Evolutionary conservation across 2,888 invertebrate genomes (phyloP).

Genomic region (Chironomus tentans): DNA sequence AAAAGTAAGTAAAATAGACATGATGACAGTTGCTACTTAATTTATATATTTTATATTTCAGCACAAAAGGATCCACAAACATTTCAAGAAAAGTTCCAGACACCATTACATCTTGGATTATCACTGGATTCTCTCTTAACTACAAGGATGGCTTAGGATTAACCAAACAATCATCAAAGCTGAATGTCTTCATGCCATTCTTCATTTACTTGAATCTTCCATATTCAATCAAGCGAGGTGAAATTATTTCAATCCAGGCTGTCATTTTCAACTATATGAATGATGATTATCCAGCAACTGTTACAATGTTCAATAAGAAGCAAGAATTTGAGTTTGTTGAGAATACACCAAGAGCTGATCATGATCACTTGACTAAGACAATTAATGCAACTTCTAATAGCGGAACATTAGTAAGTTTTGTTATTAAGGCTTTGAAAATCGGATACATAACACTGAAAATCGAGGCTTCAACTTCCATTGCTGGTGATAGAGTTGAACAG

Average conservation of each 20-base stretch:
- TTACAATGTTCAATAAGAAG: constrained; percentile 66
- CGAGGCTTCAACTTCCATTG: constrained; percentile 55
- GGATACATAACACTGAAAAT: constrained; percentile 62
- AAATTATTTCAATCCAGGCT: constrained; percentile 71
- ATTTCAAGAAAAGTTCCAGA: constrained; percentile 55
- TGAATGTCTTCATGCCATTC: constrained; percentile 64
- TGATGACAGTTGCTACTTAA: no score
- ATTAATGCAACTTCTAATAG: constrained; percentile 54
- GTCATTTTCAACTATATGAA: constrained; percentile 74
- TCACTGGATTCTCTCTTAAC: constrained; percentile 66
- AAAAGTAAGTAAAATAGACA: not conserved
- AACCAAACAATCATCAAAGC: constrained; percentile 52
- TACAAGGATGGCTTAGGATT: constrained; percentile 62
- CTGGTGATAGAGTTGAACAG: constrained; percentile 63
- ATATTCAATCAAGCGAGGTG: constrained; percentile 71
- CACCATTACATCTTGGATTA: constrained; percentile 66
- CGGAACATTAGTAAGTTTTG: constrained; percentile 66
- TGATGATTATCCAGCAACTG: constrained; percentile 60
- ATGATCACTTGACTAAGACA: constrained; percentile 55
- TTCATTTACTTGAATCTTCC: constrained; percentile 74
- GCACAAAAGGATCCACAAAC: constrained; percentile 45
- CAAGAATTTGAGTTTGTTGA: constrained; percentile 66
- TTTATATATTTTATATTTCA: constrained; percentile 30
- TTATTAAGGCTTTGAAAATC: constrained; percentile 57
- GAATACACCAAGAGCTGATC: constrained; percentile 43